Conservation (phyloP, 2,888 invertebrate genomes). For the Xylota segnis region DNA sequence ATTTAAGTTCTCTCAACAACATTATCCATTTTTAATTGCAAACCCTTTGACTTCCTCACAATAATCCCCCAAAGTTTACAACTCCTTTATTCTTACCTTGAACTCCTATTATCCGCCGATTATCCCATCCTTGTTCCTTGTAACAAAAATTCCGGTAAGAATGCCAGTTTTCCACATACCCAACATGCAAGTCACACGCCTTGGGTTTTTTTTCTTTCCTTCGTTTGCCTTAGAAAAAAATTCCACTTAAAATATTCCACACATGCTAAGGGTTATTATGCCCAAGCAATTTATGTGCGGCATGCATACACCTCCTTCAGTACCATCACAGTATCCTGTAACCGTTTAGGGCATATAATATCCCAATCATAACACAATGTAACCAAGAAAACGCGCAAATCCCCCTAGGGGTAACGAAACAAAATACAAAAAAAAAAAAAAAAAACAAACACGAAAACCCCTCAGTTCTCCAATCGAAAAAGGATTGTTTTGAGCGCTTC, state of each 20-base stretch:
- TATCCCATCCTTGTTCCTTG: conserved; percentile 16
- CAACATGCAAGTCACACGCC: background rate
- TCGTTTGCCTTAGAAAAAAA: background rate
- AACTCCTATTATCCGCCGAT: conserved; percentile 5
- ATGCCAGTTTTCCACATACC: conserved; percentile 6
- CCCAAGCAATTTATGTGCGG: conserved; percentile 31
- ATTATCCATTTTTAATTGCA: conserved; percentile 29
- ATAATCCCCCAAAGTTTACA: background rate
- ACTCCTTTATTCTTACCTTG: background rate
- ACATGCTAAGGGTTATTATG: conserved; percentile 41
- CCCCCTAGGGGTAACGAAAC: conserved; percentile 21
- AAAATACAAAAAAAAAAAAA: too few species aligned
- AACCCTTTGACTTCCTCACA: background rate
- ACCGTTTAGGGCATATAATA: conserved; percentile 52
- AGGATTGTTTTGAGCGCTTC: conserved; percentile 43
- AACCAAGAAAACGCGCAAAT: conserved; percentile 27
- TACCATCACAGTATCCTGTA: conserved; percentile 9
- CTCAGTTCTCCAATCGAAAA: conserved; percentile 29
- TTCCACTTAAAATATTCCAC: conserved; percentile 48
- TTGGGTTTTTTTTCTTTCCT: background rate
- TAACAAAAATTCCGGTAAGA: conserved; percentile 4
- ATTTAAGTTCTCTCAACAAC: background rate
- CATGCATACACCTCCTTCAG: background rate
- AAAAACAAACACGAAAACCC: conserved; percentile 22
- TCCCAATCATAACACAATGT: conserved; percentile 60